These are phyloP conservation scores for Panagrolaimus sp. DNA, from an alignment of 1,140 invertebrate species.

Conservation along the genomic window DNA sequence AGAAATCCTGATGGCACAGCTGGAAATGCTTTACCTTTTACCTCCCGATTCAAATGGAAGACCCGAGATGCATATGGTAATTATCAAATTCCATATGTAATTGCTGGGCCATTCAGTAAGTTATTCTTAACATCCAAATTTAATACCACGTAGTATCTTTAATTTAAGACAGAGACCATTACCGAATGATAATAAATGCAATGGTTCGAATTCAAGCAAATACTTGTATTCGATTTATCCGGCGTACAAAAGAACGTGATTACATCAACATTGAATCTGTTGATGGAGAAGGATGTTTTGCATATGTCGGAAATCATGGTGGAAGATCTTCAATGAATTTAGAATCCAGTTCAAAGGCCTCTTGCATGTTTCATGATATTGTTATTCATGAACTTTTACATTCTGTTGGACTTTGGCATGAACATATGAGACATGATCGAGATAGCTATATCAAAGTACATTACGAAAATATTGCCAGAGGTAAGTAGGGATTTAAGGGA, in stretches of 20 bases:
- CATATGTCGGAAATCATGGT: constrained; percentile 13
- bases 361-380: constrained; percentile 41
- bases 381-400: constrained; percentile 44
- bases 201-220: constrained; percentile 5
- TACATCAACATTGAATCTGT: background rate
- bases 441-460: constrained; percentile 22
- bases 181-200: constrained; percentile 1
- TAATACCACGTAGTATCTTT: background rate
- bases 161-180: background rate
- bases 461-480: constrained; percentile 23
- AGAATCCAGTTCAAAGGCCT: background rate
- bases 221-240: background rate
- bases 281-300: background rate
- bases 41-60: constrained; percentile 12
- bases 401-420: constrained; percentile 40
- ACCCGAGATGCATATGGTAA: constrained; percentile 1
- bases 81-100: constrained; percentile 17
- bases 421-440: constrained; percentile 36
- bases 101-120: constrained; percentile 14
- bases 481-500: background rate
- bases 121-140: background rate
- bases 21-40: background rate
- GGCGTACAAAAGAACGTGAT: background rate
- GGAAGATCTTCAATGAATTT: background rate
- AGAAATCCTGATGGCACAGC: background rate